These are phyloP conservation scores for Ciconia stormi DNA, from an alignment of 2,113 vertebrate genomes.

Conservation along the genomic window DNA sequence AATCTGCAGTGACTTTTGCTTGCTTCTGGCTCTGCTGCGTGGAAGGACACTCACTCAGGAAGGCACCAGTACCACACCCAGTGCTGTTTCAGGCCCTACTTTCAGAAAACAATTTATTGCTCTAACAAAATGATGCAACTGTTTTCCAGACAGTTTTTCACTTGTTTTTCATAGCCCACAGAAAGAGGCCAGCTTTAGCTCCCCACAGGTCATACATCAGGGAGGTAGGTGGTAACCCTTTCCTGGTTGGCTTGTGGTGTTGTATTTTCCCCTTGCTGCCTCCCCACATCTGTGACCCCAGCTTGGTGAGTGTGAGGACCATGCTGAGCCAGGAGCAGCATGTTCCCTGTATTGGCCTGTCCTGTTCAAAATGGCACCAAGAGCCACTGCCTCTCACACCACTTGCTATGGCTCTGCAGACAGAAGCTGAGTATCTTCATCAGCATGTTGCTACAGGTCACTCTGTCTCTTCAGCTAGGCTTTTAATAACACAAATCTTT, in stretches of 20 bases:
- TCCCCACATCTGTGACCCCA: neutral
- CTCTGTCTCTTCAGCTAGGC: neutral
- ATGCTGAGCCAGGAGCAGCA: neutral
- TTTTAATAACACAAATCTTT: neutral
- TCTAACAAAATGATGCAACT: neutral
- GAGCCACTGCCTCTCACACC: neutral
- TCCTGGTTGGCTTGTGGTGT: neutral
- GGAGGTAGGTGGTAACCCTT: neutral
- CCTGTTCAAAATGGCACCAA: accelerated
- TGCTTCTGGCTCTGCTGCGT: neutral
- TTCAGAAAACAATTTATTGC: neutral
- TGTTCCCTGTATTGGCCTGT: neutral
- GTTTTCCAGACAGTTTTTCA: neutral
- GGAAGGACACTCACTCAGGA: neutral
- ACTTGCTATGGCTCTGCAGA: accelerated
- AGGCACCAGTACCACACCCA: neutral
- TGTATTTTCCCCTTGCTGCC: neutral
- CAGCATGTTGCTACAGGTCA: accelerated
- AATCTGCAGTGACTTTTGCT: neutral
- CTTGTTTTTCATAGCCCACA: neutral
- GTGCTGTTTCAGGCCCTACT: neutral
- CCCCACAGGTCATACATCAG: neutral
- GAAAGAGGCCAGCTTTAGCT: neutral
- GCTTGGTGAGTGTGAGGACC: neutral
- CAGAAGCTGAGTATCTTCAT: neutral